Evolutionary conservation across 2,113 vertebrate species (phyloP).

Genomic region (Pipa parva): DNA sequence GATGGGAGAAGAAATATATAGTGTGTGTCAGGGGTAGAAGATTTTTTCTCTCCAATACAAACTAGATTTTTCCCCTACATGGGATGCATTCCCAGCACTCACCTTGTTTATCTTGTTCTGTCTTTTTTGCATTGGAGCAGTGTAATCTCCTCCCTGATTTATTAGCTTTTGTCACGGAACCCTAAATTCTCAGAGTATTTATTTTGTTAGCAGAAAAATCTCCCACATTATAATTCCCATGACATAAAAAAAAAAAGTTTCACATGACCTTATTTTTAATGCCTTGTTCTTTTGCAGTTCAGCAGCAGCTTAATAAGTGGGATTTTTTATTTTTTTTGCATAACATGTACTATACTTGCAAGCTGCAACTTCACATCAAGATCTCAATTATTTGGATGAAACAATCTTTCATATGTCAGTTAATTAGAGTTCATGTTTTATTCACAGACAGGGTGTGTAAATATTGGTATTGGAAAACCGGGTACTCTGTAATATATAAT

Average conservation of each 20-base stretch:
- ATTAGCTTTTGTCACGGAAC: slow-evolving; percentile 20
- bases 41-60: too few relatives aligned
- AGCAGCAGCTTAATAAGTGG: too few relatives aligned
- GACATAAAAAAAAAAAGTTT: slow-evolving; percentile 2
- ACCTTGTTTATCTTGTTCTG: background rate
- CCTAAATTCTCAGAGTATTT: background rate
- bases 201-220: slow-evolving; percentile 17
- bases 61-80: background rate
- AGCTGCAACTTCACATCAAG: slow-evolving; percentile 5
- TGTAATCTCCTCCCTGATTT: slow-evolving; percentile 19
- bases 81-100: background rate
- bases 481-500: too few relatives aligned
- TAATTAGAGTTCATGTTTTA: slow-evolving; percentile 1
- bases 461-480: too few relatives aligned
- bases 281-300: background rate
- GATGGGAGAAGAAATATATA: too few relatives aligned
- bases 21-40: too few relatives aligned
- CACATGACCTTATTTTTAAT: background rate
- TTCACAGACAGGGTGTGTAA: background rate
- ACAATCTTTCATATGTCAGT: slow-evolving; percentile 10
- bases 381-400: slow-evolving; percentile 11
- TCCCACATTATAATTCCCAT: slow-evolving; percentile 21
- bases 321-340: background rate
- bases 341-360: background rate
- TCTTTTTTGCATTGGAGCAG: background rate